A percentile compares a stretch with the other conserved stretches of the same genome.
phyloP scores from a whole-genome alignment of 92 coral and sea anemone genomes.

The Zoanthus solanderi region DNA sequence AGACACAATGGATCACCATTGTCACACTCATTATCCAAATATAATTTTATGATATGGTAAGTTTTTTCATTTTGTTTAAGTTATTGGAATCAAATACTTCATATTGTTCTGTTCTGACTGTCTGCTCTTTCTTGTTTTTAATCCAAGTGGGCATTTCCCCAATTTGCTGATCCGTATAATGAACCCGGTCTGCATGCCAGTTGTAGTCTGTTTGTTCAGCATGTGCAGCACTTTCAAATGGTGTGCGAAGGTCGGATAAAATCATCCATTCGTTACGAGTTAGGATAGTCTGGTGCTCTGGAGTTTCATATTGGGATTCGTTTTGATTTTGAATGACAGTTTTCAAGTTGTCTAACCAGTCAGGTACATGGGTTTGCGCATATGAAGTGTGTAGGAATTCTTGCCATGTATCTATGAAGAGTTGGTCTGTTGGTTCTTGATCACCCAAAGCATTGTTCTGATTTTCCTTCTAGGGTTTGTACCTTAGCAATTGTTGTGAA shows the following conservation, averaged over 20 bases:
- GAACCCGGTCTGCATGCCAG: conserved; percentile 38
- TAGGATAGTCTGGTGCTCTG: conserved; percentile 13
- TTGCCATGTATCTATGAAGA: conserved; percentile 35
- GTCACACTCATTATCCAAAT: conserved; percentile 45
- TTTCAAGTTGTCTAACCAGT: conserved; percentile 48
- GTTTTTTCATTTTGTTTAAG: conserved; percentile 41
- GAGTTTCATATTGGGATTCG: conserved; percentile 19
- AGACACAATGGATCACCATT: conserved; percentile 44
- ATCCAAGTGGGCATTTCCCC: conserved; percentile 52
- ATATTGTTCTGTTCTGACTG: conserved; percentile 45
- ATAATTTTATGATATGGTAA: conserved; percentile 41
- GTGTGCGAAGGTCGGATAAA: conserved; percentile 26
- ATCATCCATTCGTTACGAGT: conserved; percentile 40
- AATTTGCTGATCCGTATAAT: conserved; percentile 42
- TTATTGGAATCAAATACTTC: conserved; percentile 27
- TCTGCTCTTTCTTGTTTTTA: conserved; percentile 33
- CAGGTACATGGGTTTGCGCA: conserved; percentile 44
- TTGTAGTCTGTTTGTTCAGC: conserved; percentile 30
- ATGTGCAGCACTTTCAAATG: conserved; percentile 36
- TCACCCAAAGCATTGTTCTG: conserved; percentile 52
- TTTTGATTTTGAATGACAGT: conserved; percentile 33
- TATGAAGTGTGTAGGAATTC: conserved; percentile 40
- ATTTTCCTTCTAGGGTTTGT: conserved; percentile 56
- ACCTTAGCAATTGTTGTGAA: conserved; percentile 25
- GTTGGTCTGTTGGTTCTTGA: conserved; percentile 44